Percentiles rank a stretch among this genome's conserved stretches.
phyloP scores from a whole-genome alignment of 2,888 invertebrate genomes.

The Scaptomyza tumidula region DNA sequence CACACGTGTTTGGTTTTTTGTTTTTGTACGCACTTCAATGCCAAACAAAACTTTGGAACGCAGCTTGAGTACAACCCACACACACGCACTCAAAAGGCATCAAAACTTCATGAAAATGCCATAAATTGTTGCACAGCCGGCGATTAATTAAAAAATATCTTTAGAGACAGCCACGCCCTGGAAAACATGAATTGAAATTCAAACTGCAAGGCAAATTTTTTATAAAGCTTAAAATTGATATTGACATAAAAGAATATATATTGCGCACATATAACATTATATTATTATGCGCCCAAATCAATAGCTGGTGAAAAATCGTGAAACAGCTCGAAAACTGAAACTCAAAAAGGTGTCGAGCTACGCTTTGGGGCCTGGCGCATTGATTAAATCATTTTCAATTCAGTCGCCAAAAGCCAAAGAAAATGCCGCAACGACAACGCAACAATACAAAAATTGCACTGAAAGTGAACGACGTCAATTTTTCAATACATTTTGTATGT shows the following conservation, averaged over 20 bases:
- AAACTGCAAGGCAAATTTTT: constrained; percentile 9
- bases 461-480: constrained; percentile 13
- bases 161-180: constrained; percentile 52
- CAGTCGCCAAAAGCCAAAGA: constrained; percentile 22
- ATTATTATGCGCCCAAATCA: constrained; percentile 10
- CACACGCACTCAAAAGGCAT: constrained; percentile 55
- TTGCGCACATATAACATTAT: constrained; percentile 1
- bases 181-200: constrained; percentile 54
- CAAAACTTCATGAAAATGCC: constrained; percentile 71
- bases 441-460: constrained; percentile 1
- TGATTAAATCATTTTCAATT: constrained; percentile 58
- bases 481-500: too few relatives aligned
- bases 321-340: constrained; percentile 17
- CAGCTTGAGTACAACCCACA: constrained; percentile 50
- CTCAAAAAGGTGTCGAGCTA: constrained; percentile 42
- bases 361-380: constrained; percentile 42
- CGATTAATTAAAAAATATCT: constrained; percentile 71
- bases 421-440: constrained; percentile 8
- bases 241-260: constrained; percentile 44
- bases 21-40: constrained; percentile 66
- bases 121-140: constrained; percentile 70
- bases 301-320: constrained; percentile 26
- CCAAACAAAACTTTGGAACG: constrained; percentile 36
- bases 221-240: constrained; percentile 41
- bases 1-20: constrained; percentile 59